Percentiles rank a stretch among this genome's conserved stretches.
phyloP scores from a whole-genome alignment of 2,113 vertebrate species.

The Stictonetta naevosa region DNA sequence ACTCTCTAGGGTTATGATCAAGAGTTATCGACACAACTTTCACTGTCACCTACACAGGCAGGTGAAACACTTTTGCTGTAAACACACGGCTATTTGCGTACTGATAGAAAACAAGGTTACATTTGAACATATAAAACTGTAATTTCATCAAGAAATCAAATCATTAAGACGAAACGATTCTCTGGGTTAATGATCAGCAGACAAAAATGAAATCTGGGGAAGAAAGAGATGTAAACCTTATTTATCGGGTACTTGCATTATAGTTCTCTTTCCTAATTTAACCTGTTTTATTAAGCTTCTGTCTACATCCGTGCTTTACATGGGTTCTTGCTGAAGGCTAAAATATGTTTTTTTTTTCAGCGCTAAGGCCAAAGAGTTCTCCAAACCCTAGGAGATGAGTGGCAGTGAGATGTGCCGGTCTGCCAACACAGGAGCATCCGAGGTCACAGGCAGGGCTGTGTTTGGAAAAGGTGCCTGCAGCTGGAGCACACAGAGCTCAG shows the following conservation, averaged over 20 bases:
- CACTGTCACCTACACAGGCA: background rate
- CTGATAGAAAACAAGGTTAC: background rate
- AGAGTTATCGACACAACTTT: background rate
- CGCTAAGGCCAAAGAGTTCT: background rate
- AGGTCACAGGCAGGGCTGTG: background rate
- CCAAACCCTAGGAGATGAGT: background rate
- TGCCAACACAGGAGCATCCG: background rate
- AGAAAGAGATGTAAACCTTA: background rate
- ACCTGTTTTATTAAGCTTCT: background rate
- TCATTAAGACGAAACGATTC: background rate
- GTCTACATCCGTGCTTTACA: background rate
- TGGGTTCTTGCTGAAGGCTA: background rate
- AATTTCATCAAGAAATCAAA: slow-evolving; percentile 14
- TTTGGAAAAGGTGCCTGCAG: background rate
- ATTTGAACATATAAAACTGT: background rate
- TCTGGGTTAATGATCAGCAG: background rate
- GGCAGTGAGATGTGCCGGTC: background rate
- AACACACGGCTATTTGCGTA: background rate
- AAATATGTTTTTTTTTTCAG: background rate
- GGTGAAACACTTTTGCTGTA: background rate
- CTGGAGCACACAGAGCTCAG: background rate
- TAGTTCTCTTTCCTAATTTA: background rate
- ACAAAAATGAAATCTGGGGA: background rate
- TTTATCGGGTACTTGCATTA: background rate
- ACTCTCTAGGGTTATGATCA: background rate